Percentiles rank a stretch among this genome's conserved stretches.
Evolutionary conservation across 2,888 invertebrate species (phyloP).

Genomic region (Galerucella nymphaeae): DNA sequence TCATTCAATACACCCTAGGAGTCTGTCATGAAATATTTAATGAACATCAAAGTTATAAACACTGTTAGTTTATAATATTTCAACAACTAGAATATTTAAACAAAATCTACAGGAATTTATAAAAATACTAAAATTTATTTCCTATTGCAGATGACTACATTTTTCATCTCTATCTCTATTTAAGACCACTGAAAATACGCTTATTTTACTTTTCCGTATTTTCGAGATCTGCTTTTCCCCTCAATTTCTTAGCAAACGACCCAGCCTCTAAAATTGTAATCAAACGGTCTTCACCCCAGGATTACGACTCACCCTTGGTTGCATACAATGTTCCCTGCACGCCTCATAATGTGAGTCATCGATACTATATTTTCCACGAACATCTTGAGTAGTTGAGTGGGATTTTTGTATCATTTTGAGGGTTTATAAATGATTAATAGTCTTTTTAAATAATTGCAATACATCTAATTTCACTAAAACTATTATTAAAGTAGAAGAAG

Average conservation of each 20-base stretch:
- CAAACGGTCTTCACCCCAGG: conserved; percentile 45
- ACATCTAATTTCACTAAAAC: not conserved
- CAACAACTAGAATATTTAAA: no score
- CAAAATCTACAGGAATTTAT: no score
- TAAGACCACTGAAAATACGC: not conserved
- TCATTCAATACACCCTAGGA: not conserved
- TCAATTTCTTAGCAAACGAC: conserved; percentile 13
- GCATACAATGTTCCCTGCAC: conserved; percentile 42
- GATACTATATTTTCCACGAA: conserved; percentile 44
- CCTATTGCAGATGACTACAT: not conserved
- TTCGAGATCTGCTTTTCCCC: not conserved
- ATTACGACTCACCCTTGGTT: conserved; percentile 36
- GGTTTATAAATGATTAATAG: not conserved
- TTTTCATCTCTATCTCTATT: not conserved
- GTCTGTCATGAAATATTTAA: not conserved
- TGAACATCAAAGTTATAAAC: not conserved
- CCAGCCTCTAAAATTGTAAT: conserved; percentile 34
- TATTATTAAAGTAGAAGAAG: not conserved
- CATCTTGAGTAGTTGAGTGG: conserved; percentile 25
- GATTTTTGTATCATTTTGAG: not conserved
- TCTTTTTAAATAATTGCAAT: not conserved
- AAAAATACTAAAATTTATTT: not conserved
- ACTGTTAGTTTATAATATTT: no score
- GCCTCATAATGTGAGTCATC: conserved; percentile 49
- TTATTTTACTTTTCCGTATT: conserved; percentile 3